Base-by-base conservation (phyloP, 2,797 vertebrate species). In the Thalassophryne amazonica region DNA sequence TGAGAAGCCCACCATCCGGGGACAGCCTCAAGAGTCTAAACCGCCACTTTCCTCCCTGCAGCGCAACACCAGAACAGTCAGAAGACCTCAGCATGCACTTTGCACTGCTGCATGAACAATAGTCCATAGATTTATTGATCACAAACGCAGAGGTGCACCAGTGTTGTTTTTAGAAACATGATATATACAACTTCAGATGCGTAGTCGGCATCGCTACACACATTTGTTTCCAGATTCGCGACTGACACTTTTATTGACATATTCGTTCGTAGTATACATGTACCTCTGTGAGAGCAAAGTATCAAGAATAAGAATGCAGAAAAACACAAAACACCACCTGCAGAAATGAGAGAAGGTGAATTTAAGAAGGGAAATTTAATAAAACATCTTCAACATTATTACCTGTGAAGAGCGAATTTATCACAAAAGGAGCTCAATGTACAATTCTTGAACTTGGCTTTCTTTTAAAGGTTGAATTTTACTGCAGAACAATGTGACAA, bases 1-100 rank as follows among this genome's bases (percentile, higher is more conserved):
- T 87, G 55, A 87, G 52, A n/a, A 90, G 92, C 86, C 93, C 94
- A 96, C 93, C 90, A 92, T 95, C 94, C 78, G 93, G 95, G 95
- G 95, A 96, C 94, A 87, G 85, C 69, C 86, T 89, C 9, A 78
- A 88, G 92, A 93, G 91, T 86, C 90, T 86, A 90, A 89, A 89
- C 84, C 84, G 82, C 89, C 89, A 69, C 89, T 88, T 92, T 86
- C 73, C 79, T 81, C 86, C 78, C 73, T 58, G 69, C 50, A 51
- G 76, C 70, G 51, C 21, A 45, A 70, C 58, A 57, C 60, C 45
- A 60, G 55, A 61, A 70, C 42, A 17, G 24, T n/a, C 58, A 69
- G 62, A 49, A 67, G 75, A 63, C 38, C 54, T 69, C 76, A 62
- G 62, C 55, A 20, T 79, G 78, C 46, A 66, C 69, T 62, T 49